Evolutionary conservation across 2,113 vertebrate species (phyloP).

Genomic region (Bucco capensis): DNA sequence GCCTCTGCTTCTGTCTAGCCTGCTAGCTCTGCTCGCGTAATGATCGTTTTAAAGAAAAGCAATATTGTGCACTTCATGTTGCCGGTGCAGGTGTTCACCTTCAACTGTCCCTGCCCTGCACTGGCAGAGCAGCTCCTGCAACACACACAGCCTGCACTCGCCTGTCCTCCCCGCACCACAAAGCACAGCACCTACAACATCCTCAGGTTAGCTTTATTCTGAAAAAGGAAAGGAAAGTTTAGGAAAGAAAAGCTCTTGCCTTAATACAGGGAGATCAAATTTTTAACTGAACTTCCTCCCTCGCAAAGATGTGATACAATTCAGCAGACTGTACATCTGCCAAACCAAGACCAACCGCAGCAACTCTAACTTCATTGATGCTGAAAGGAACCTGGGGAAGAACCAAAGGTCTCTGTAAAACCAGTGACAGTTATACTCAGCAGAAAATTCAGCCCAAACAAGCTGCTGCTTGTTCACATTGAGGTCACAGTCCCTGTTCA

Average conservation of each 20-base stretch:
- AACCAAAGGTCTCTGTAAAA: neutral
- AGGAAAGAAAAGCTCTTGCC: neutral
- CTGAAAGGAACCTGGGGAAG: neutral
- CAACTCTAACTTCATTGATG: neutral
- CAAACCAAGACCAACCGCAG: neutral
- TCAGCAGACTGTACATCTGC: rapidly evolving
- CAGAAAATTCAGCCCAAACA: neutral
- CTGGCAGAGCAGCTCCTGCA: conserved; percentile 2
- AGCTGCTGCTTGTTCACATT: neutral
- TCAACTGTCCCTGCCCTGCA: neutral
- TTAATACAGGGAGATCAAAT: neutral
- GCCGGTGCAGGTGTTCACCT: conserved; percentile 41
- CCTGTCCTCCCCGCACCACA: neutral
- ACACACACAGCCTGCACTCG: rapidly evolving
- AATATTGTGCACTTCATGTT: neutral
- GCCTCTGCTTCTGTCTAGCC: conserved; percentile 46
- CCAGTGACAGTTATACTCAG: neutral
- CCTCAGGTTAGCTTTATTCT: neutral
- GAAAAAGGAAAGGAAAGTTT: neutral
- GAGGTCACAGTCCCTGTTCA: neutral
- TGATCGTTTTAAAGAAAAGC: neutral
- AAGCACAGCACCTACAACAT: rapidly evolving
- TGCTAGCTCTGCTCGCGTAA: neutral
- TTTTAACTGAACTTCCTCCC: neutral
- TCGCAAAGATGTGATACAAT: neutral